phyloP scores from a whole-genome alignment of 2,888 invertebrate genomes.

The Drosophila birchii region DNA sequence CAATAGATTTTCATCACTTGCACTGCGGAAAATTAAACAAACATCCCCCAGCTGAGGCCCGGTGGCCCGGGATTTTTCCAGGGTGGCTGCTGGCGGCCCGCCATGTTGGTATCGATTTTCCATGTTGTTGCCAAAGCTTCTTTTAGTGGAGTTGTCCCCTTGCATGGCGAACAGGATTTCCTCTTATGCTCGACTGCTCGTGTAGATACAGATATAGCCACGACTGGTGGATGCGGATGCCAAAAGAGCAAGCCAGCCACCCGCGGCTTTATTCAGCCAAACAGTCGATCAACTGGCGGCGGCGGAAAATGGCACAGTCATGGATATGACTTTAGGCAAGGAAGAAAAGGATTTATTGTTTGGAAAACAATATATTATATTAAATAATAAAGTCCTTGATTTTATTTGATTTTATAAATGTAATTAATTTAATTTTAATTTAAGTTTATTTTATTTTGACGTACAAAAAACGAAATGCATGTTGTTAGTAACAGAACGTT shows the following conservation, averaged over 20 bases:
- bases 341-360: neutral
- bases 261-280: slow-evolving; percentile 28
- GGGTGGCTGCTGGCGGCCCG: slow-evolving; percentile 30
- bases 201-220: slow-evolving; percentile 48
- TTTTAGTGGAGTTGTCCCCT: slow-evolving; percentile 32
- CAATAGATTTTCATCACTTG: slow-evolving; percentile 82
- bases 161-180: slow-evolving; percentile 65
- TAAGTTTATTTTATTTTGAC: neutral
- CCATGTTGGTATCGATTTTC: slow-evolving; percentile 73
- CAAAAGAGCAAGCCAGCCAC: slow-evolving; percentile 37
- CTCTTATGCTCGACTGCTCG: slow-evolving; percentile 39
- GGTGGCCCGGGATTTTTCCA: slow-evolving; percentile 12
- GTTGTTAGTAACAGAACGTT: too few relatives aligned
- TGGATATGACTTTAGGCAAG: neutral
- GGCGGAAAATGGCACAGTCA: slow-evolving; percentile 6
- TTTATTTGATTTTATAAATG: too few relatives aligned
- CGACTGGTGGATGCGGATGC: slow-evolving; percentile 14
- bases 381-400: too few relatives aligned
- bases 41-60: slow-evolving; percentile 65
- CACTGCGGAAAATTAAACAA: slow-evolving; percentile 79
- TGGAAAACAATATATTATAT: too few relatives aligned
- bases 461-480: neutral
- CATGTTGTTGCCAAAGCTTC: slow-evolving; percentile 40
- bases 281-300: slow-evolving; percentile 46
- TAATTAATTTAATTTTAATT: too few relatives aligned